phyloP scores from a whole-genome alignment of 2,797 vertebrate species.

The Oreochromis grahami region DNA sequence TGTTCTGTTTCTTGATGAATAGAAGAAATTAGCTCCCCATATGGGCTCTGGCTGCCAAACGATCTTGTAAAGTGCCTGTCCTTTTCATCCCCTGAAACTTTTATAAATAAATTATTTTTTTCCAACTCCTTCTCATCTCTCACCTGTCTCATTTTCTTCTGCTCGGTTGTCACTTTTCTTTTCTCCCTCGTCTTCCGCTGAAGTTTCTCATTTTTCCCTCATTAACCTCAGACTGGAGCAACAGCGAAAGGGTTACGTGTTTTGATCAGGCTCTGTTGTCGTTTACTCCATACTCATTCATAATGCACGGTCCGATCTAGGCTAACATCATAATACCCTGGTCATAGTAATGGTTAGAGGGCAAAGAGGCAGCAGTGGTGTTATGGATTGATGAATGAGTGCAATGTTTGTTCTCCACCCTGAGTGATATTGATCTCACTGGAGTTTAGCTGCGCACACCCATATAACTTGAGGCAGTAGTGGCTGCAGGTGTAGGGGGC shows the following conservation, averaged over 20 bases:
- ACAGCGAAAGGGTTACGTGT: slow-evolving; percentile 23
- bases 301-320: slow-evolving; percentile 26
- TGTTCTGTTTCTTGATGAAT: slow-evolving; percentile 24
- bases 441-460: slow-evolving; percentile 15
- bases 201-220: slow-evolving; percentile 9
- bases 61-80: slow-evolving; percentile 53
- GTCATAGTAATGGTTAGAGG: slow-evolving; percentile 36
- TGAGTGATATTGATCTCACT: slow-evolving; percentile 63
- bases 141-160: slow-evolving; percentile 60
- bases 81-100: slow-evolving; percentile 21
- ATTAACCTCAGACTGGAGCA: slow-evolving; percentile 1
- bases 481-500: background rate
- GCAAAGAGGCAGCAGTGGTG: slow-evolving; percentile 44
- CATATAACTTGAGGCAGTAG: background rate
- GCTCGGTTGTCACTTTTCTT: slow-evolving; percentile 7
- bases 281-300: slow-evolving; percentile 41
- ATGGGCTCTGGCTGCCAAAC: slow-evolving; percentile 8
- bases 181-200: background rate
- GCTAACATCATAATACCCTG: slow-evolving; percentile 39
- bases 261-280: slow-evolving; percentile 16
- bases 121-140: slow-evolving; percentile 40
- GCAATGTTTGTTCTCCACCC: slow-evolving; percentile 55
- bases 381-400: slow-evolving; percentile 64
- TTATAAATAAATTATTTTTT: slow-evolving; percentile 59
- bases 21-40: slow-evolving; percentile 10